Base-by-base conservation (phyloP, 2,797 vertebrate genomes). In the Neoniphon sammara region DNA sequence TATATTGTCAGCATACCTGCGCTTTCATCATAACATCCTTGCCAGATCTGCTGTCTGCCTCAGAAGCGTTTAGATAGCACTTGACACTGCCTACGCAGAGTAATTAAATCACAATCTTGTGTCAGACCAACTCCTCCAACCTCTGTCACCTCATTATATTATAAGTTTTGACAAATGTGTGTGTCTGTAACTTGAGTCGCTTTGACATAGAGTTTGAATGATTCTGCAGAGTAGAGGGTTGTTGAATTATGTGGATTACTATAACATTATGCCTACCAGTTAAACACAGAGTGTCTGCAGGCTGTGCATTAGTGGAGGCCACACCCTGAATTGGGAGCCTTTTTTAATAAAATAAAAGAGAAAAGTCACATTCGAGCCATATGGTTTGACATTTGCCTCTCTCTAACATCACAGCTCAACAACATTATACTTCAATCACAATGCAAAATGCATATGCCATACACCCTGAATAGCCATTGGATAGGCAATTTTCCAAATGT, bases 91-190 rank as follows among this genome's bases (percentile, higher is more conserved):
- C 75, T 34, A 70, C 76, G 52, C 69, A 15, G 34, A 59, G 76
- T 84, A 85, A 92, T 89, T 89, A 88, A 84, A 90, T 84, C 78
- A 66, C 60, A 77, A 77, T 81, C 62, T 53, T 17, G 61, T 68
- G 78, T 83, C 86, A 78, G 65, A 86, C 84, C 47, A 54, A 75
- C 75, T 81, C 60, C 59, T 83, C 47, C 47, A 71, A 83, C 52
- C 70, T 39, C 46, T 64, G 59, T 76, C 67, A 60, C 70, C 59
- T 70, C 30, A 62, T 85, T 78, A 69, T 34, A 65, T 76, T 23
- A 31, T 21, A 57, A 27, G 44, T 69, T 77, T 65, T 78, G 79
- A 77, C 55, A 46, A 34, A 36, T 27, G 53, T 85, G 73, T 54
- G n/a, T 39, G 20, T 70, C 46, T 47, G 55, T 21, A 59, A 75